A percentile compares a stretch with the other conserved stretches of the same genome.
Conservation (phyloP, 1,140 invertebrate species). For the Bombus impatiens region DNA sequence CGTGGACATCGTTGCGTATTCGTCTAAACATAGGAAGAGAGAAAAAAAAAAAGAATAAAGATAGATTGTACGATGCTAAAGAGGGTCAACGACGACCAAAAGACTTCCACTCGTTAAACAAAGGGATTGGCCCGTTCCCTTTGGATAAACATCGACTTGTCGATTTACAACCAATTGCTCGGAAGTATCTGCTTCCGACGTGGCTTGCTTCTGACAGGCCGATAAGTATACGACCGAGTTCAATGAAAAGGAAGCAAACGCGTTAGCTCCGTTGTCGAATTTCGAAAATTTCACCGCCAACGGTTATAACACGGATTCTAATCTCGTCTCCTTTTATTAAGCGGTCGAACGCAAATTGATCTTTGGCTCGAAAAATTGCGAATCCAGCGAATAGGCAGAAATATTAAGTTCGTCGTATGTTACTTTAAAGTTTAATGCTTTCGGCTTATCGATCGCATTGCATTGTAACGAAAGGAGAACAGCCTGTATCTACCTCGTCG, state of each 20-base stretch:
- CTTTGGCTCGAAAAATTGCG: too few species aligned
- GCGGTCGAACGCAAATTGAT: too few species aligned
- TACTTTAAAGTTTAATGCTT: background rate
- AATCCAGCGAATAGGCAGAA: too few species aligned
- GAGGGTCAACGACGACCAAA: background rate
- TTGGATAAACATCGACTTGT: constrained; percentile 27
- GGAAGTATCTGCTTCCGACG: constrained; percentile 29
- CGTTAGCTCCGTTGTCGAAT: background rate
- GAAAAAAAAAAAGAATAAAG: too few species aligned
- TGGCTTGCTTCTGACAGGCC: background rate
- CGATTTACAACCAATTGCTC: constrained; percentile 23
- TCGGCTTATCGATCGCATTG: background rate
- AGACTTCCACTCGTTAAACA: background rate
- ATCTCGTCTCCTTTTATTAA: too few species aligned
- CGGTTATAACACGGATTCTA: too few species aligned
- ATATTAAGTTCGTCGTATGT: too few species aligned
- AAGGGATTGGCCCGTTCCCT: constrained; percentile 3
- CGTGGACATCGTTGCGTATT: too few species aligned
- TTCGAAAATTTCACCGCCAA: too few species aligned
- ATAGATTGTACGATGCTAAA: background rate
- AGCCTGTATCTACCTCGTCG: background rate
- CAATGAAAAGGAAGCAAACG: background rate
- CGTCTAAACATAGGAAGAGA: too few species aligned
- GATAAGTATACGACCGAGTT: background rate
- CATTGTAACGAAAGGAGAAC: background rate